Percentiles rank a stretch among this genome's conserved stretches.
Conservation (phyloP, 2,888 invertebrate genomes). For the Acrobasis suavella region DNA sequence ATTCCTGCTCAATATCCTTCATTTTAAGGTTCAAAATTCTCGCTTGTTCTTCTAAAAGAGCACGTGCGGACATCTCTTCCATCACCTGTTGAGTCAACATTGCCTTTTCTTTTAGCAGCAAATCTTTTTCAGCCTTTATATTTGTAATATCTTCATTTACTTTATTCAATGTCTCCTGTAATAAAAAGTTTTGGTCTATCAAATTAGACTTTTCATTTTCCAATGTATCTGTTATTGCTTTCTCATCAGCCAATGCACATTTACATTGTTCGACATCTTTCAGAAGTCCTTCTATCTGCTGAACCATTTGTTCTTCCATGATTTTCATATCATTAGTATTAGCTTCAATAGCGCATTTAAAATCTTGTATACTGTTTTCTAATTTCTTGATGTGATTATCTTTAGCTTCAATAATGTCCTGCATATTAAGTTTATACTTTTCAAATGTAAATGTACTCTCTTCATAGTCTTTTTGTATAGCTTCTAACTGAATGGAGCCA, state of each 20-base stretch:
- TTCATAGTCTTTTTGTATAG: constrained; percentile 44
- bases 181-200: background rate
- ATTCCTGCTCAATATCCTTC: background rate
- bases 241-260: constrained; percentile 27
- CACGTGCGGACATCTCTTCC: constrained; percentile 19
- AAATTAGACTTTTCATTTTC: constrained; percentile 29
- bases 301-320: constrained; percentile 18
- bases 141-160: background rate
- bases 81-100: constrained; percentile 17
- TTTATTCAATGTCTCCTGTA: background rate
- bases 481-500: constrained; percentile 33
- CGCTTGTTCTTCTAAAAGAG: background rate
- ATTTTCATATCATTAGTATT: constrained; percentile 16
- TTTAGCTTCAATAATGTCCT: constrained; percentile 35
- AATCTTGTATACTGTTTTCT: constrained; percentile 28
- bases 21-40: background rate
- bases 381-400: constrained; percentile 30
- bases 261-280: constrained; percentile 10
- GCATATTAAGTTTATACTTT: constrained; percentile 36
- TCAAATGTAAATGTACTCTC: constrained; percentile 45
- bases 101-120: background rate
- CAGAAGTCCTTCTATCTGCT: constrained; percentile 11
- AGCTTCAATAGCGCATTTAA: constrained; percentile 12
- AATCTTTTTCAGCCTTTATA: background rate
- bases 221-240: constrained; percentile 27